Conservation (phyloP, 2,888 invertebrate species). For the Anthophora plumipes region DNA sequence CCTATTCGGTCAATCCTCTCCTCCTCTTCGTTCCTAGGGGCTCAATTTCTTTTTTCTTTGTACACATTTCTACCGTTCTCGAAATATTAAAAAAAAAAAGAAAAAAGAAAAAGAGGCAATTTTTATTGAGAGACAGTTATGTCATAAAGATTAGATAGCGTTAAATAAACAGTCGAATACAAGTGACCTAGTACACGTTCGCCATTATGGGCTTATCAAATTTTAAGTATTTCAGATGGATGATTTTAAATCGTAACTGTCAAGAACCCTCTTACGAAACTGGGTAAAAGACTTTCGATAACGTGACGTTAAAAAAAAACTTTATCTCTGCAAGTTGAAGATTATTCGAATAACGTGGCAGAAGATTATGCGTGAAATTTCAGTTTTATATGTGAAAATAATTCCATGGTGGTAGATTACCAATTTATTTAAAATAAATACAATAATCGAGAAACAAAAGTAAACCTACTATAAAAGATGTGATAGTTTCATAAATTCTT, state of each 20-base stretch:
- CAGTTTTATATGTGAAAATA: background rate
- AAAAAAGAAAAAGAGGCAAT: no score
- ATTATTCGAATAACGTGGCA: background rate
- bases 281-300: background rate
- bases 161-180: no score
- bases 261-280: background rate
- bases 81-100: no score
- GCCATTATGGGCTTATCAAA: background rate
- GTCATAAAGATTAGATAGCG: background rate
- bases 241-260: no score
- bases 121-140: background rate
- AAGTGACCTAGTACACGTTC: background rate
- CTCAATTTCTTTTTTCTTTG: background rate
- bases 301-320: slow-evolving; percentile 1
- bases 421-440: slow-evolving; percentile 83
- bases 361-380: background rate
- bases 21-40: background rate
- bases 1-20: background rate
- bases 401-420: slow-evolving; percentile 47
- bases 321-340: background rate
- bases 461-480: slow-evolving; percentile 74
- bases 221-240: background rate
- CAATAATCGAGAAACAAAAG: slow-evolving; percentile 73
- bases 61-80: background rate
- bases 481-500: slow-evolving; percentile 65